Evolutionary conservation across 2,888 invertebrate genomes (phyloP).

Genomic region (Stenodera caucasica): DNA sequence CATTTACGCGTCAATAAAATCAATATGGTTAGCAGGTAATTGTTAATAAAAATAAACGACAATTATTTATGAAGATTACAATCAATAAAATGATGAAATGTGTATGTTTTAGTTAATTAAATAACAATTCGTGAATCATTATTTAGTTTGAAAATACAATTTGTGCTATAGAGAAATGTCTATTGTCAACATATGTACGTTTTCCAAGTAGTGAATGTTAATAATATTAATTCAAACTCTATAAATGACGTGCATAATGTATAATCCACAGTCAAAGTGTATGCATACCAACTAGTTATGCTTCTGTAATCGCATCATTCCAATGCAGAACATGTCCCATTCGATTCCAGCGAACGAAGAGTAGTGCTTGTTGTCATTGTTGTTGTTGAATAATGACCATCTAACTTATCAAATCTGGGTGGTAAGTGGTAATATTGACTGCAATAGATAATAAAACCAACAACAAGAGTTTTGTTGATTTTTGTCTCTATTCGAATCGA

Average conservation of each 20-base stretch:
- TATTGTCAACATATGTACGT: slow-evolving; percentile 17
- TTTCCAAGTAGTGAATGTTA: slow-evolving; percentile 22
- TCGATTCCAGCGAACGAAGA: slow-evolving; percentile 17
- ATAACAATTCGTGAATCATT: background rate
- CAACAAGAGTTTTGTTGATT: too few species aligned
- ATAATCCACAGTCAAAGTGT: slow-evolving; percentile 16
- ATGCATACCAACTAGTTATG: slow-evolving; percentile 23
- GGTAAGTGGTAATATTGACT: background rate
- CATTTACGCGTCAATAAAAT: background rate
- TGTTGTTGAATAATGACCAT: too few species aligned
- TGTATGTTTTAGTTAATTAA: background rate
- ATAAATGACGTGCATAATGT: slow-evolving; percentile 26
- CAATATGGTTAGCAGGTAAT: background rate
- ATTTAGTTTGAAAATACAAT: background rate
- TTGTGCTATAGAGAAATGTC: slow-evolving; percentile 13
- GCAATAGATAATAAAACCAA: too few species aligned
- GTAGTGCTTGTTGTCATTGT: slow-evolving; percentile 21
- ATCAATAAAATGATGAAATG: background rate
- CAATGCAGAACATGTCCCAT: slow-evolving; percentile 29
- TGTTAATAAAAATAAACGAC: background rate
- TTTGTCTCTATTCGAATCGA: too few species aligned
- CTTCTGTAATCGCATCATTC: slow-evolving; percentile 29
- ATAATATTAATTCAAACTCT: slow-evolving; percentile 24
- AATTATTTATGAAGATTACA: background rate
- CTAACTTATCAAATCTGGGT: slow-evolving; percentile 15